Evolutionary conservation across 2,113 vertebrate genomes (phyloP), one percentile per base, ranked within the genome.

Genomic region (Chelonoidis abingdonii): DNA sequence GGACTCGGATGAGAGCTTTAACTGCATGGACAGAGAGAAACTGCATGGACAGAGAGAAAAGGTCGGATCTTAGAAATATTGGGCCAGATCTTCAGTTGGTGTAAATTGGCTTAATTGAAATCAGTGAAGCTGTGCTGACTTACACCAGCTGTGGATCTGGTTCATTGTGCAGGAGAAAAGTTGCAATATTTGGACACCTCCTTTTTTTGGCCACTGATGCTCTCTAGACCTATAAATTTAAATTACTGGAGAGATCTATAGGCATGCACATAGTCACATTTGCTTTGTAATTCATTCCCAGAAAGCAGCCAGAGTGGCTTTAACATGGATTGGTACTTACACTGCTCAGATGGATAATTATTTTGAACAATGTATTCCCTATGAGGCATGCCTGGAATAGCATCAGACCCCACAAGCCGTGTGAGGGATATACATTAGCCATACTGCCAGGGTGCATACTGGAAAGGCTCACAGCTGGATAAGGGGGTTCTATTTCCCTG

Each of bases 301-400:
- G 83, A 57, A 87, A 95, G 86, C 80, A 93, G 82, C 80, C 83
- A 62, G 86, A 94, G 90, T 90, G 78, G 49, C n/a, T 53, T 96
- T 94, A 88, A 53, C 94, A 95, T 89, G 94, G 93, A 95, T 94
- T 92, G 92, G 87, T 95, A 83, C 96, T 96, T 89, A 82, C 12
- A 93, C 90, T 91, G 84, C 93, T 96, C 92, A 90, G 92, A 88
- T 84, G 93, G 92, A 96, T 97, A 87, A 96, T 96, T 96, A 96
- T 96, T 97, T 95, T 95, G 96, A 97, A 97, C 94, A 83, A 89
- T 93, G 94, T 97, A 95, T 92, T 96, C 96, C 95, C 96, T 94
- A 82, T 89, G 96, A 97, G 97, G 88, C 81, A 69, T 88, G 93
- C 80, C 82, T 97, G 96, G 97, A 97, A 89, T 31, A 19, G 91